Evolutionary conservation across 2,797 vertebrate species (phyloP).

Genomic region (Myotis pilosus): DNA sequence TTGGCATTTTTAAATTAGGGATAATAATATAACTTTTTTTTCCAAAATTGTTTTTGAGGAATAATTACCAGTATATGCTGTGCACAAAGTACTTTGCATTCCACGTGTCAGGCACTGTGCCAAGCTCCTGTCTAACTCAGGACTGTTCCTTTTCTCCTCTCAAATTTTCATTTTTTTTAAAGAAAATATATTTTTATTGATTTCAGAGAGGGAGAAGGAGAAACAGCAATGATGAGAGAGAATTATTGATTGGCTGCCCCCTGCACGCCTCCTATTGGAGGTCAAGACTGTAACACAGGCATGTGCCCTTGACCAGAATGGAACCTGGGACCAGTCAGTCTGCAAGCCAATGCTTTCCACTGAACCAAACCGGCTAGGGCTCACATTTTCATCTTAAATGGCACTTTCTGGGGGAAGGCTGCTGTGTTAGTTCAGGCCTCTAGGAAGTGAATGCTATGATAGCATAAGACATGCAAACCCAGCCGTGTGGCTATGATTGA

Average conservation of each 20-base stretch:
- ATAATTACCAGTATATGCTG: background rate
- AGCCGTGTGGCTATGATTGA: no score
- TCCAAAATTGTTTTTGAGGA: slow-evolving; percentile 36
- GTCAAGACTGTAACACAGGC: no score
- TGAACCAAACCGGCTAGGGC: no score
- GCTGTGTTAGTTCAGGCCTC: background rate
- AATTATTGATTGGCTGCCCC: no score
- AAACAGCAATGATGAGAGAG: no score
- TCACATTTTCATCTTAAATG: background rate
- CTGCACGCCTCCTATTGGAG: no score
- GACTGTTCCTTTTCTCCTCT: background rate
- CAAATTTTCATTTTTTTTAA: background rate
- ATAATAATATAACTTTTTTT: background rate
- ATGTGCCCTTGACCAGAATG: no score
- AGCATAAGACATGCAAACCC: background rate
- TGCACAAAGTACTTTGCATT: background rate
- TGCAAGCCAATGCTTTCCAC: no score
- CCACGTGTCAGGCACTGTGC: background rate
- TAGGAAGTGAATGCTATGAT: background rate
- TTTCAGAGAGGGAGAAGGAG: no score
- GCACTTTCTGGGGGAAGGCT: background rate
- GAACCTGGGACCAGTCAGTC: no score
- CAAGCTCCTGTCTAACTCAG: background rate
- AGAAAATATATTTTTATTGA: no score
- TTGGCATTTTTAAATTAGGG: slow-evolving; percentile 16